phyloP scores from a whole-genome alignment of 2,888 invertebrate genomes.

The Cephalotes varians region DNA sequence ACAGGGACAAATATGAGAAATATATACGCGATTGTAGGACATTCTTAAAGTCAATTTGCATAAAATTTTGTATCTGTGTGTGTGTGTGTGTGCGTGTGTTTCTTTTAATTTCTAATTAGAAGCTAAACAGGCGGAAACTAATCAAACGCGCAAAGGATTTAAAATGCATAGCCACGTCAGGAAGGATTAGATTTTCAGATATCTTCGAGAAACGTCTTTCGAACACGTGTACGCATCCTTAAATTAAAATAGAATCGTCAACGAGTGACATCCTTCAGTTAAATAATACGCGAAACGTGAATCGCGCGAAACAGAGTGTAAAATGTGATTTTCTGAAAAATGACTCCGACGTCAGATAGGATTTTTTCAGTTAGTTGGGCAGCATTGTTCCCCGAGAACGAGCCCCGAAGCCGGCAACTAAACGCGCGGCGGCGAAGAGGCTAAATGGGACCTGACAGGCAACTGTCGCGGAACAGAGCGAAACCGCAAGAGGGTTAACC shows the following conservation, averaged over 20 bases:
- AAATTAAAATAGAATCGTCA: neutral
- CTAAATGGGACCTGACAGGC: slow-evolving; percentile 51
- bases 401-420: slow-evolving; percentile 27
- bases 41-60: neutral
- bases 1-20: neutral
- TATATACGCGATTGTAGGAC: neutral
- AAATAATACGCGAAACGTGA: neutral
- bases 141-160: neutral
- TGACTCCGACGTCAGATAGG: slow-evolving; percentile 37
- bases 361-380: slow-evolving; percentile 39
- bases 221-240: neutral
- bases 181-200: neutral
- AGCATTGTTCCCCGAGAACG: slow-evolving; percentile 27
- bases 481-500: slow-evolving; percentile 51
- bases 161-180: neutral
- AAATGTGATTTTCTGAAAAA: slow-evolving; percentile 51
- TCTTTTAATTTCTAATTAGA: neutral
- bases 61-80: neutral
- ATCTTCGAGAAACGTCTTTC: neutral
- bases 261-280: neutral
- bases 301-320: slow-evolving; percentile 21
- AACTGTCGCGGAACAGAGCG: slow-evolving; percentile 51
- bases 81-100: neutral
- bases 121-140: neutral
- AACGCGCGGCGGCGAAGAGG: slow-evolving; percentile 20